Evolutionary conservation across 1,140 invertebrate species (phyloP).

Genomic region (Calycopis cecrops): DNA sequence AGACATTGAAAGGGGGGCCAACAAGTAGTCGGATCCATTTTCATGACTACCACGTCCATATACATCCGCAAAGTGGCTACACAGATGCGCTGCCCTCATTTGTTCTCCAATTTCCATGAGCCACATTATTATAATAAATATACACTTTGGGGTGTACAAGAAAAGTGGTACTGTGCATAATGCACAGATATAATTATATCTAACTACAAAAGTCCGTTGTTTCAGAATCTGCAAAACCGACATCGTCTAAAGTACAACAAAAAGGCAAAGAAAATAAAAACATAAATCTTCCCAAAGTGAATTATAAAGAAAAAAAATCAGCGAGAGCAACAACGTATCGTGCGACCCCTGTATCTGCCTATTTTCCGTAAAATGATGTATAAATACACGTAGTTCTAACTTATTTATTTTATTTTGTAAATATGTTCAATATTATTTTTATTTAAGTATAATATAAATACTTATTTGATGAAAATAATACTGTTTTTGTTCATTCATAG

Average conservation of each 20-base stretch:
- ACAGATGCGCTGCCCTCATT: too few relatives aligned
- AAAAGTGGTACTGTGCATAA: too few relatives aligned
- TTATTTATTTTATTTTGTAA: slow-evolving; percentile 3
- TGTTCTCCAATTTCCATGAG: too few relatives aligned
- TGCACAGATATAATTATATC: too few relatives aligned
- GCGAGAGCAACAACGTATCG: slow-evolving; percentile 45
- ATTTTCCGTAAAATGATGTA: slow-evolving; percentile 54
- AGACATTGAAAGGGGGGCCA: too few relatives aligned
- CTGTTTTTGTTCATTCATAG: not conserved
- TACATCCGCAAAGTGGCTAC: too few relatives aligned
- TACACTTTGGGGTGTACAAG: too few relatives aligned
- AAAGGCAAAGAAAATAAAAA: slow-evolving; percentile 61
- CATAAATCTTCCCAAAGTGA: slow-evolving; percentile 54
- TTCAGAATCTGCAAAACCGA: slow-evolving; percentile 31
- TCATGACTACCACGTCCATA: too few relatives aligned
- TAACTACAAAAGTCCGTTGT: too few relatives aligned
- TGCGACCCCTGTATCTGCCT: slow-evolving; percentile 62
- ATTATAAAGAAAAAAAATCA: slow-evolving; percentile 60
- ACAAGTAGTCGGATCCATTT: too few relatives aligned
- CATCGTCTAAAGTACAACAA: slow-evolving; percentile 22
- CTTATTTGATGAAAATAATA: not conserved
- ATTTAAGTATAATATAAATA: too few relatives aligned
- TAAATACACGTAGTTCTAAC: not conserved
- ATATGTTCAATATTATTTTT: slow-evolving; percentile 1
- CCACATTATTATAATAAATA: too few relatives aligned